These are phyloP conservation scores for Penaeus indicus DNA, from an alignment of 1,140 invertebrate species.

Conservation along the genomic window DNA sequence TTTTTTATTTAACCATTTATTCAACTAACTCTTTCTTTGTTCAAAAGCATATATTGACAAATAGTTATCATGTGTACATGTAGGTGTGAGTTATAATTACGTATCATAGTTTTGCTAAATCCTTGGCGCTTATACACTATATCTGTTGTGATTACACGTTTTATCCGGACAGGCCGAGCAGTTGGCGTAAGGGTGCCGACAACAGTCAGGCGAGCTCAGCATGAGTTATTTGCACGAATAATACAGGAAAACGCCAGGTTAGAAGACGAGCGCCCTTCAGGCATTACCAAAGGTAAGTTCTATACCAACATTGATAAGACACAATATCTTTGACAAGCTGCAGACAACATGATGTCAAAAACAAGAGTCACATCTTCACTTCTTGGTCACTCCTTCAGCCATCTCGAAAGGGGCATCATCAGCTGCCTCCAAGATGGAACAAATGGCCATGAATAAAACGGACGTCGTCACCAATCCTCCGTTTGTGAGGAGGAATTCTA, in stretches of 20 bases:
- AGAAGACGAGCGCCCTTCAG: conserved; percentile 46
- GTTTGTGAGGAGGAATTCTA: no score
- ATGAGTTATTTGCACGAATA: conserved; percentile 23
- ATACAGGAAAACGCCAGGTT: conserved; percentile 31
- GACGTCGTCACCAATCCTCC: no score
- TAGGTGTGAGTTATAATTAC: no score
- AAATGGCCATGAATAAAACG: no score
- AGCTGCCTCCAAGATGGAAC: no score
- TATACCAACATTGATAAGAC: no score
- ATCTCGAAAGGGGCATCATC: no score
- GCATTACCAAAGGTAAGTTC: conserved; percentile 46
- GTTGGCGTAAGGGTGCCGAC: conserved; percentile 32
- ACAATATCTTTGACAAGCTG: background rate
- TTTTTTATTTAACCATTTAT: background rate
- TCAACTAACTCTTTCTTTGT: background rate
- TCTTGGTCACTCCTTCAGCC: no score
- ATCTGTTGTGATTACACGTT: background rate
- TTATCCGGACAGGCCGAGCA: conserved; percentile 20
- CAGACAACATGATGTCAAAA: background rate
- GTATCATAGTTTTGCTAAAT: no score
- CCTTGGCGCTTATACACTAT: background rate
- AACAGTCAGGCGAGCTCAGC: conserved; percentile 26
- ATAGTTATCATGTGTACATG: no score
- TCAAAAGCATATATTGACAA: no score
- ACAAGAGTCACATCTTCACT: no score